Evolutionary conservation across 2,888 invertebrate genomes (phyloP).

Genomic region (Lathronympha strigana): DNA sequence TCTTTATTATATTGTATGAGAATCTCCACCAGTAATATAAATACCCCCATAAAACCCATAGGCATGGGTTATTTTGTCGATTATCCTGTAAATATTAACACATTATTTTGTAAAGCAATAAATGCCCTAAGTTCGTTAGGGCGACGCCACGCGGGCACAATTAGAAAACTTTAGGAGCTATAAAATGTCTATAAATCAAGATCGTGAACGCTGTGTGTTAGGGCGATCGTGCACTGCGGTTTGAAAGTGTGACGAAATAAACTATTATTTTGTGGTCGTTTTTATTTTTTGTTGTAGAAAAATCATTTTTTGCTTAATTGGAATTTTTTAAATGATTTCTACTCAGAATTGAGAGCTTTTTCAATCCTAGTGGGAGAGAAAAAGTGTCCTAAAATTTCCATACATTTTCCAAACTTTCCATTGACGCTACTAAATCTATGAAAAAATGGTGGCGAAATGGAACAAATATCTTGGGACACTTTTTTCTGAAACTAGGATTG

Average conservation of each 20-base stretch:
- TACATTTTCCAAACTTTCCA: too few species aligned
- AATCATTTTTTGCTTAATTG: too few species aligned
- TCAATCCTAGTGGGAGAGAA: too few species aligned
- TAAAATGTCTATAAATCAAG: conserved; percentile 77
- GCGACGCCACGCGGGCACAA: conserved; percentile 68
- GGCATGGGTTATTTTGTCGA: conserved; percentile 5
- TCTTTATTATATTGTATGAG: neutral
- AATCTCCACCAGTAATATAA: neutral
- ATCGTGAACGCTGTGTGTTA: conserved; percentile 70
- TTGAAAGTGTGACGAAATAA: conserved; percentile 8
- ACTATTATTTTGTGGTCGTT: too few species aligned
- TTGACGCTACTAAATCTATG: too few species aligned
- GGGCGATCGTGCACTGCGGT: conserved; percentile 50
- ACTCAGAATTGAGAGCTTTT: too few species aligned
- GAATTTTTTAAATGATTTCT: too few species aligned
- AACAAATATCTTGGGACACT: too few species aligned
- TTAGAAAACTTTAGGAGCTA: conserved; percentile 80
- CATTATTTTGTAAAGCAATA: conserved; percentile 38
- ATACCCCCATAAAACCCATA: conserved; percentile 19
- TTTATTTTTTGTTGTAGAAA: too few species aligned
- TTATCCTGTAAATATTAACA: conserved; percentile 38
- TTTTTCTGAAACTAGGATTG: too few species aligned
- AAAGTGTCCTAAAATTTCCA: too few species aligned
- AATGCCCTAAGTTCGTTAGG: conserved; percentile 64
- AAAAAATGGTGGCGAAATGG: too few species aligned